A percentile compares a stretch with the other conserved stretches of the same genome.
Conservation (phyloP, 2,113 vertebrate species). For the Marmota flaviventris region DNA sequence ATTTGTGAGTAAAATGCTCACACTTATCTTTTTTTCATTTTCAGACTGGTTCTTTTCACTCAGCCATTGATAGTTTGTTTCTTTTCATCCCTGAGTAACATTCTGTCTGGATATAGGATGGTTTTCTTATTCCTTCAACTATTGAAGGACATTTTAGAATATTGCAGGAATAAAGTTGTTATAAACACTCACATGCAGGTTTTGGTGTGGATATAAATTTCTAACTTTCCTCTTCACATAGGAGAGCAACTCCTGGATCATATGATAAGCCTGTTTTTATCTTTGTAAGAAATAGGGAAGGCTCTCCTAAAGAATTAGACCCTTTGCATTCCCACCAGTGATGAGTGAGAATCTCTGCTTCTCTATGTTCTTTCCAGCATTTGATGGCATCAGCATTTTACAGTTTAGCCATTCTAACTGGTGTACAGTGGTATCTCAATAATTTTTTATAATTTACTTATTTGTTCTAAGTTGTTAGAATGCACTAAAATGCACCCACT, state of each 20-base stretch:
- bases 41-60: background rate
- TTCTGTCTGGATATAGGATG: too few species aligned
- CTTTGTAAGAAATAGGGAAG: background rate
- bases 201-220: background rate
- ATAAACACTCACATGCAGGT: background rate
- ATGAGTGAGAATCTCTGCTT: background rate
- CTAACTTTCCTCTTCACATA: too few species aligned
- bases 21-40: too few species aligned
- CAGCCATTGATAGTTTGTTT: background rate
- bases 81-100: background rate
- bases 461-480: too few species aligned
- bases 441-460: background rate
- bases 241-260: background rate
- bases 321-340: background rate
- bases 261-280: background rate
- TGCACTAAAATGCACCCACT: too few species aligned
- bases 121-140: too few species aligned
- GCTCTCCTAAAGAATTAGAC: background rate
- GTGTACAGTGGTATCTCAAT: too few species aligned
- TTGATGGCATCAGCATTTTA: background rate
- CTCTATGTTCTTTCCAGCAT: background rate
- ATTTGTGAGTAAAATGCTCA: background rate
- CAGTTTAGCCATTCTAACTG: background rate
- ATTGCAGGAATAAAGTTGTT: background rate
- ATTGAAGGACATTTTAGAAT: background rate